Evolutionary conservation across 2,888 invertebrate species (phyloP).

Genomic region (Molorchus minor): DNA sequence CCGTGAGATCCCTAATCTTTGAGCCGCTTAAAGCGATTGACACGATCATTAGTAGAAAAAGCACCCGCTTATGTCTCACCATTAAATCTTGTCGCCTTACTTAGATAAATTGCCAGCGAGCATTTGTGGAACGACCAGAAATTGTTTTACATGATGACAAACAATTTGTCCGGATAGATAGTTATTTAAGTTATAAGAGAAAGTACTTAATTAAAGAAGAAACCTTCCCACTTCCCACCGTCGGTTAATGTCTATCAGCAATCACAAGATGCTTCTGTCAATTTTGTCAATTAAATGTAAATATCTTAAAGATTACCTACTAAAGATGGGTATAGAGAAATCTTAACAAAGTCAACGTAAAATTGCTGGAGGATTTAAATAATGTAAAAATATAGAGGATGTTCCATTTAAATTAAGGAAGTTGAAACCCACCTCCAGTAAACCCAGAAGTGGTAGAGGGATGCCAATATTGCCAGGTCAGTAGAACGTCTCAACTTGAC

Average conservation of each 20-base stretch:
- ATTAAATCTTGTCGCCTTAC: conserved; percentile 46
- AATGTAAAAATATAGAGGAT: too few species aligned
- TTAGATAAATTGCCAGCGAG: conserved; percentile 42
- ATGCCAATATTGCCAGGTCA: too few species aligned
- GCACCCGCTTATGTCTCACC: conserved; percentile 51
- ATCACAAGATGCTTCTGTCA: too few species aligned
- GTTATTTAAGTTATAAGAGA: neutral
- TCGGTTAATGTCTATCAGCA: too few species aligned
- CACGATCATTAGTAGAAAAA: conserved; percentile 55
- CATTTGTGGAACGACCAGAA: conserved; percentile 31
- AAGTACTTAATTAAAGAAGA: conserved; percentile 2
- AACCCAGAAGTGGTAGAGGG: too few species aligned
- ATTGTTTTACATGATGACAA: conserved; percentile 34
- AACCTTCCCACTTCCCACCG: too few species aligned
- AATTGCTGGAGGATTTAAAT: too few species aligned
- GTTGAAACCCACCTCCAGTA: too few species aligned
- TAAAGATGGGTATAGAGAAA: neutral
- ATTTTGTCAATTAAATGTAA: too few species aligned
- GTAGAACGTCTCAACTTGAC: too few species aligned
- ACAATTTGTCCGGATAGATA: conserved; percentile 19
- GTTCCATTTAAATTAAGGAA: too few species aligned
- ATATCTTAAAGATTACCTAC: neutral
- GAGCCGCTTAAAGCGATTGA: conserved; percentile 49
- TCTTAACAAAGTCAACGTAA: too few species aligned
- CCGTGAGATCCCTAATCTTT: conserved; percentile 45